Conservation (phyloP, 2,888 invertebrate genomes). For the Sipha maydis region DNA sequence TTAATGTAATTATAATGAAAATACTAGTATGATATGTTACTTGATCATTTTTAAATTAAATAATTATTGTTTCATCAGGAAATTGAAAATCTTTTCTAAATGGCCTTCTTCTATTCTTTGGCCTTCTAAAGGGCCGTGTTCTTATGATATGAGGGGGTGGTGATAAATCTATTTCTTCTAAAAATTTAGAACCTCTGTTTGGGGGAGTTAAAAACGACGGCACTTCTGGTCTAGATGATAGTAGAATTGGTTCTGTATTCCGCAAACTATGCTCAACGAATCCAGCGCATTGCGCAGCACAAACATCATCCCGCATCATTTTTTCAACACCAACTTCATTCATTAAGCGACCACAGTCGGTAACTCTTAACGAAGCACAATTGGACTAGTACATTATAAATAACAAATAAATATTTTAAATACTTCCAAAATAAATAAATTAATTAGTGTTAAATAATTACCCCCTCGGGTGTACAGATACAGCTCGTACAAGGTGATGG, state of each 20-base stretch:
- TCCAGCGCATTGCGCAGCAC: constrained; percentile 89
- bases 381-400: constrained; percentile 75
- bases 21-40: background rate
- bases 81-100: constrained; percentile 48
- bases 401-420: constrained; percentile 28
- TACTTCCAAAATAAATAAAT: constrained; percentile 18
- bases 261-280: constrained; percentile 66
- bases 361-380: constrained; percentile 87
- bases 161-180: constrained; percentile 45
- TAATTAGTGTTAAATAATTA: constrained; percentile 45
- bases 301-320: constrained; percentile 85
- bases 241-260: background rate
- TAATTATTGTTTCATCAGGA: constrained; percentile 45
- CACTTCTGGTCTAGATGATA: constrained; percentile 46
- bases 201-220: constrained; percentile 52
- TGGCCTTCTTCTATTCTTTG: constrained; percentile 43
- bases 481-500: constrained; percentile 92
- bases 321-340: constrained; percentile 86
- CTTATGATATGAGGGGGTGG: constrained; percentile 42
- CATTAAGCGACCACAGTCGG: constrained; percentile 84
- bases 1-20: too few relatives aligned
- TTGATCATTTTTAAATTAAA: constrained; percentile 13
- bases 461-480: constrained; percentile 83
- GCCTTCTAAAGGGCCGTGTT: constrained; percentile 30
- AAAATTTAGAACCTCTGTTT: constrained; percentile 4